Evolutionary conservation across 2,888 invertebrate species (phyloP), one percentile per base, ranked within the genome.

Genomic region (Pristionchus entomophagus): DNA sequence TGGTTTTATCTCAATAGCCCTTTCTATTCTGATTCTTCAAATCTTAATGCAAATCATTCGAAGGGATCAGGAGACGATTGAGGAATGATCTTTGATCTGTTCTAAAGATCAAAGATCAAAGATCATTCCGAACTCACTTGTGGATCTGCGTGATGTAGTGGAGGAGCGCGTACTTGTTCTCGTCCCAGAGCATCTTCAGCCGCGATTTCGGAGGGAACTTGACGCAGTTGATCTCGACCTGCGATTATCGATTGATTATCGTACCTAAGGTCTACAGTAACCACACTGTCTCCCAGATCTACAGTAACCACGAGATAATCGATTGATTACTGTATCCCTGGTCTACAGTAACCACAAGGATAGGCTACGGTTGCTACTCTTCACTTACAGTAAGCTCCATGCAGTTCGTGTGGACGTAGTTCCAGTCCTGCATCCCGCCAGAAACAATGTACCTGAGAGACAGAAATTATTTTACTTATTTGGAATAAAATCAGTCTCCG

Each of bases 361-460:
- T 0, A 45, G 10, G n/a, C 62, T 12, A 73, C 45, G 6, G 12
- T 1, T 14, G n/a, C 1, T 26, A 1, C 3, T 45, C n/a, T 1
- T 41, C 22, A 1, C 26, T 26, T 65, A 84, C 94, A 0, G 99
- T 99, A 2, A 99, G 94, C 94, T 99, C 99, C 95, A 98, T 96
- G 92, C 97, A 97, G 91, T 96, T 97, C 0, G 97, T 96, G 91
- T 96, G 95, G 0, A 97, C 93, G 94, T 99, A 99, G 94, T 97
- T 99, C 96, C 97, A 99, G 94, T 99, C 99, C 94, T 99, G 99
- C 99, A 99, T 99, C 12, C 99, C 99, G 0, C 99, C 98, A 5
- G 96, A 88, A 6, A 93, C 89, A 62, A 91, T 89, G 85, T 91
- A 93, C 89, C 89, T 89, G 73, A 29, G 86, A 77, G n/a, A n/a